phyloP scores from a whole-genome alignment of 2,888 invertebrate genomes.

The Cabera pusaria region DNA sequence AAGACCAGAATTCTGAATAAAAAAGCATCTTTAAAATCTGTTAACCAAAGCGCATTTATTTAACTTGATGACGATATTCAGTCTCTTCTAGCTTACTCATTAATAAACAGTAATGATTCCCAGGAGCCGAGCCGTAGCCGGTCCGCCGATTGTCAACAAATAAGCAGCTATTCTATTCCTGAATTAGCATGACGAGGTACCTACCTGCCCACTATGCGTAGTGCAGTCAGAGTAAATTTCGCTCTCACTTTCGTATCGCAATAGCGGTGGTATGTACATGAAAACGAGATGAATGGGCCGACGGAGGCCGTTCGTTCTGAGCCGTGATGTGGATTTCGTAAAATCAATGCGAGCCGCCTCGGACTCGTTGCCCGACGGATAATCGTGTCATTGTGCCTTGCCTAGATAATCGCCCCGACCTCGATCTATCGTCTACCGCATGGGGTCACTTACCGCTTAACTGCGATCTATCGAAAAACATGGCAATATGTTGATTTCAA shows the following conservation, averaged over 20 bases:
- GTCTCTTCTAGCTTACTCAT: too few species aligned
- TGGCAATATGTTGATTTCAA: slow-evolving; percentile 46
- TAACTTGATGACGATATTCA: too few species aligned
- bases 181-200: slow-evolving; percentile 60
- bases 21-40: too few species aligned
- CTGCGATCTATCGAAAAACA: slow-evolving; percentile 58
- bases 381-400: slow-evolving; percentile 72
- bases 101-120: too few species aligned
- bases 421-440: slow-evolving; percentile 52
- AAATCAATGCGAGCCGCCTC: slow-evolving; percentile 77
- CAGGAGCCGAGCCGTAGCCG: slow-evolving; percentile 20
- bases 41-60: too few species aligned
- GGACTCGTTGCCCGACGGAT: slow-evolving; percentile 58
- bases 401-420: slow-evolving; percentile 63
- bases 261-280: slow-evolving; percentile 74
- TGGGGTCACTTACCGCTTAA: slow-evolving; percentile 61
- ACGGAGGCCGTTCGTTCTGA: slow-evolving; percentile 75
- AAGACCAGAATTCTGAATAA: too few species aligned
- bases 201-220: slow-evolving; percentile 50
- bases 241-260: slow-evolving; percentile 81
- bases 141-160: slow-evolving; percentile 43
- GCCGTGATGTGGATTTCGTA: slow-evolving; percentile 77
- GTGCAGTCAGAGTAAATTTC: slow-evolving; percentile 74
- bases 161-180: slow-evolving; percentile 58
- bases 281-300: slow-evolving; percentile 81